Base-by-base conservation (phyloP, 1,140 invertebrate species). In the Brachionus rubens region DNA sequence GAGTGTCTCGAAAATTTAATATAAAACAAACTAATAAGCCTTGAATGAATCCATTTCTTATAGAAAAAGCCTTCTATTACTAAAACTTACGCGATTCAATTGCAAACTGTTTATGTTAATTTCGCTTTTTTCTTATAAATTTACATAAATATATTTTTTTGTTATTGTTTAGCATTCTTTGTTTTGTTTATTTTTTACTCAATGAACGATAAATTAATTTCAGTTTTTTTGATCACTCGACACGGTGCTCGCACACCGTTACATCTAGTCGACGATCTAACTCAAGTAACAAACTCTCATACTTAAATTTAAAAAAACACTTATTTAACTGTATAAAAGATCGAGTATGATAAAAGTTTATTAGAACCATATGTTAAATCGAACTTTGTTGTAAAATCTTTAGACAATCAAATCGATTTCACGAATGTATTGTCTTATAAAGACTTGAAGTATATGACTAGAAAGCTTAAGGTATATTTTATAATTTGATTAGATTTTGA, bases 171-270 rank as follows among this genome's bases (percentile, higher is more conserved):
- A 36, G 33, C 3, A 36, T 36, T 36, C 4, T 5, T 36, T 36
- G 9, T 36, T 36, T 36, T 36, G 9, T 36, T 36, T 3, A 36
- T 36, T 36, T 50, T 26, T 50, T 50, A 6, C 48, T 33, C 7
- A 59, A 59, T 59, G 54, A 59, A 33, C 6, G 68, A 72, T 21
- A 36, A 72, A 19, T 41, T 72, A 12, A 4, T 72, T 33, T 50
- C 46, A 19, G 68, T 72, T 9, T 9, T 72, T 50, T 26, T 72
- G 46, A 12, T 72, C 46, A 72, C 68, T 24, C 36, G 72, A 56
- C 72, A 75, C 12, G 72, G 72, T 36, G 48, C 72, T 19, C 48
- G 72, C 4, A 75, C 72, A 40, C 72, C 72, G 3, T n/a, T 75
- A 10, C 48, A 75, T 41, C 48, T 54, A 41, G 19, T 75, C 21